Conservation (phyloP, 2,888 invertebrate species). For the Urechis unicinctus region DNA sequence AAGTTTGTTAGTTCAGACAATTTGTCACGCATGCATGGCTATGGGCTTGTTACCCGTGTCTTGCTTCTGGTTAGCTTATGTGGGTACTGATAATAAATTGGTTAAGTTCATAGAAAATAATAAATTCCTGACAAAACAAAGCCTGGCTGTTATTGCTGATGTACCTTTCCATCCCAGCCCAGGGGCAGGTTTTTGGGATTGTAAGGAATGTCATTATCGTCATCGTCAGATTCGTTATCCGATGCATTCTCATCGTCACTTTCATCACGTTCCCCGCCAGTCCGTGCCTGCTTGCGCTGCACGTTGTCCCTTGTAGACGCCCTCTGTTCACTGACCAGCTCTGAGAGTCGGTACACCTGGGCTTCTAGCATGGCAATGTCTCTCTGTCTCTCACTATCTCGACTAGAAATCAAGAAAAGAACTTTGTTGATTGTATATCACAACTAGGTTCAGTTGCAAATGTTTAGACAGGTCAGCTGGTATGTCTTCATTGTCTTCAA, state of each 20-base stretch:
- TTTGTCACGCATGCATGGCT: no score
- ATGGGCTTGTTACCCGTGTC: no score
- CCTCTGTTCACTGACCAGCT: constrained; percentile 76
- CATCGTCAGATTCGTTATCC: constrained; percentile 42
- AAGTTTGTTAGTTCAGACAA: no score
- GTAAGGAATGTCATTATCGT: constrained; percentile 86
- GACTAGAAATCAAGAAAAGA: constrained; percentile 10
- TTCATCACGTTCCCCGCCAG: constrained; percentile 67
- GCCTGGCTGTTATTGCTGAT: no score
- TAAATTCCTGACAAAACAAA: no score
- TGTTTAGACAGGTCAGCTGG: no score
- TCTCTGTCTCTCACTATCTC: constrained; percentile 62
- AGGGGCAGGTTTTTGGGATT: constrained; percentile 99
- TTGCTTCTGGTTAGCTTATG: no score
- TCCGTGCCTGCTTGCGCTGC: constrained; percentile 90
- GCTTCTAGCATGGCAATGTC: constrained; percentile 85
- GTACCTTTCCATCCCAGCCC: constrained; percentile 97
- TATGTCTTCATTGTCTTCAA: no score
- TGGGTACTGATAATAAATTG: no score
- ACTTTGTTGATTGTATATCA: not conserved
- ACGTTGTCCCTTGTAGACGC: constrained; percentile 95
- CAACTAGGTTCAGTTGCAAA: not conserved
- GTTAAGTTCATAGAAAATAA: no score
- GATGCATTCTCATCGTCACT: constrained; percentile 39
- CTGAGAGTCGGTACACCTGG: constrained; percentile 81